Conservation (phyloP, 2,888 invertebrate genomes). For the Cheilosia vulpina region DNA sequence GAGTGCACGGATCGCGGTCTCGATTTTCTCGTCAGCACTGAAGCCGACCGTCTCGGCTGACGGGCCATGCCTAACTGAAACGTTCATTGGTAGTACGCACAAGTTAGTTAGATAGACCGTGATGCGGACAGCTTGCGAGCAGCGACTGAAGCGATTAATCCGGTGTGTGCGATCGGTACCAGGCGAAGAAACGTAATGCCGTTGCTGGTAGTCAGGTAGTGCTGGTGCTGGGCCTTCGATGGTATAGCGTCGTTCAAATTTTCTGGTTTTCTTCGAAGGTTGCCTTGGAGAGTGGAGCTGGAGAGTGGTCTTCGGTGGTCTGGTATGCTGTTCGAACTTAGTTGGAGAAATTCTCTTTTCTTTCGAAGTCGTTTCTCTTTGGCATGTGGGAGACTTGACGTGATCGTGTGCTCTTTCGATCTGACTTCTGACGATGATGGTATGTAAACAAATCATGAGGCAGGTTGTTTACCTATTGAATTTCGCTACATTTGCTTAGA, state of each 20-base stretch:
- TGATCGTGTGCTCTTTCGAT: slow-evolving; percentile 3
- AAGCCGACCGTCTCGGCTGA: slow-evolving; percentile 81
- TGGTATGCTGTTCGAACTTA: slow-evolving; percentile 10
- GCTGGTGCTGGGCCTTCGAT: slow-evolving; percentile 42
- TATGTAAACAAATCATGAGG: slow-evolving; percentile 69
- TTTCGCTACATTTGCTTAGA: slow-evolving; percentile 41
- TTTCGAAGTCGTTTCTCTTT: slow-evolving; percentile 65
- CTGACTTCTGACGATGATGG: slow-evolving; percentile 19
- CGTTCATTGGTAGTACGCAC: slow-evolving; percentile 67
- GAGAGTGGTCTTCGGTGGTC: too few species aligned
- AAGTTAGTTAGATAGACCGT: slow-evolving; percentile 64
- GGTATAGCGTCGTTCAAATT: slow-evolving; percentile 7
- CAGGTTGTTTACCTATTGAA: slow-evolving; percentile 72
- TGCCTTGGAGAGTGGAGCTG: not conserved
- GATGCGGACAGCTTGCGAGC: slow-evolving; percentile 34
- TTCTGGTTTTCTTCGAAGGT: slow-evolving; percentile 56
- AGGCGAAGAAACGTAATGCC: slow-evolving; percentile 56
- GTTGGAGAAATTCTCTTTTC: slow-evolving; percentile 22
- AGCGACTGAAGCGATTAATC: slow-evolving; percentile 41
- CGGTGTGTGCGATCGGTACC: slow-evolving; percentile 51
- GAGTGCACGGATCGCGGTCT: slow-evolving; percentile 44
- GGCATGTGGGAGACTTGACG: not conserved
- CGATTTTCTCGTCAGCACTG: slow-evolving; percentile 76
- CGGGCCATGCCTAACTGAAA: slow-evolving; percentile 81
- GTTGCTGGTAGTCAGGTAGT: slow-evolving; percentile 6